A percentile compares a stretch with the other conserved stretches of the same genome.
phyloP scores from a whole-genome alignment of 2,888 invertebrate genomes.

The Macrophya alboannulata region DNA sequence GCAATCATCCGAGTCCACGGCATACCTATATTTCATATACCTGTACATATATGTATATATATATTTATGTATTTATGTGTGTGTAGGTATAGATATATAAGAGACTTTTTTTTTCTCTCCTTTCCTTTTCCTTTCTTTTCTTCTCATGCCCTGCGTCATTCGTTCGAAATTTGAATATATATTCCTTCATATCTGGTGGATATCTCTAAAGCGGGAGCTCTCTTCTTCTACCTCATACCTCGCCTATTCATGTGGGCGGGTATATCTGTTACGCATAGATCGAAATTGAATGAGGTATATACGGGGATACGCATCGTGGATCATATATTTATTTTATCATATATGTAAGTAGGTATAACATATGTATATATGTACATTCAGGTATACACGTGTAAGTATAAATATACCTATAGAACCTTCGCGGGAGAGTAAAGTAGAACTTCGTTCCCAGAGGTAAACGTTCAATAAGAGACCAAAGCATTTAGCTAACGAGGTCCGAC shows the following conservation, averaged over 20 bases:
- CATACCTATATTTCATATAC: slow-evolving; percentile 58
- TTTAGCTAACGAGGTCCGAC: slow-evolving; percentile 48
- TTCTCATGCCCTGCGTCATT: slow-evolving; percentile 44
- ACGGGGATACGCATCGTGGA: slow-evolving; percentile 33
- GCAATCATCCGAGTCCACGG: slow-evolving; percentile 5
- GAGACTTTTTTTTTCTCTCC: slow-evolving; percentile 20
- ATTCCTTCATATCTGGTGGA: slow-evolving; percentile 45
- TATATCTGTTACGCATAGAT: slow-evolving; percentile 38
- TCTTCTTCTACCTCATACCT: slow-evolving; percentile 46
- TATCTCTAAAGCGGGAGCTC: slow-evolving; percentile 26
- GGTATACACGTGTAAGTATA: slow-evolving; percentile 53
- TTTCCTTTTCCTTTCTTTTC: slow-evolving; percentile 48
- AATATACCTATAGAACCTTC: slow-evolving; percentile 4
- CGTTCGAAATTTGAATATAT: slow-evolving; percentile 55
- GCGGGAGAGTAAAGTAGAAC: neutral
- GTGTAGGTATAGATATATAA: neutral
- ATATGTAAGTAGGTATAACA: neutral
- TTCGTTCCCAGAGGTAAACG: slow-evolving; percentile 5
- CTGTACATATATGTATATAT: slow-evolving; percentile 58
- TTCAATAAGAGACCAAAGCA: slow-evolving; percentile 39
- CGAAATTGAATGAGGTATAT: slow-evolving; percentile 41
- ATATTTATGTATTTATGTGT: slow-evolving; percentile 5
- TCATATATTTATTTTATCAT: slow-evolving; percentile 35
- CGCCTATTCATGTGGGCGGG: slow-evolving; percentile 46
- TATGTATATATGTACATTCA: slow-evolving; percentile 2